phyloP scores from a whole-genome alignment of 2,113 vertebrate species.

The Chaenocephalus aceratus region DNA sequence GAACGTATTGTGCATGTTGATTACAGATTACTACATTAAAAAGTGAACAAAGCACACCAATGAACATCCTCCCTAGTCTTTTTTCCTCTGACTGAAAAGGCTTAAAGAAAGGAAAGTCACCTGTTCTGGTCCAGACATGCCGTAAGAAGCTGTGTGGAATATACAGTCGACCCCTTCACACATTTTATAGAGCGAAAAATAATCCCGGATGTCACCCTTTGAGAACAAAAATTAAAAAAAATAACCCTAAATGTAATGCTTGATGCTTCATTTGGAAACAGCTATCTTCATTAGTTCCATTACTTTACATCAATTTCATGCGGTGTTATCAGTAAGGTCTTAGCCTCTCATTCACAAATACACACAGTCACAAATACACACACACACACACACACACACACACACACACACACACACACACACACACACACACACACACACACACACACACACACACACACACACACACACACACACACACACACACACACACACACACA shows the following conservation, averaged over 20 bases:
- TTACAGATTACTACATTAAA: too few relatives aligned
- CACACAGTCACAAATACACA: too few relatives aligned
- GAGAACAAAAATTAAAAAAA: constrained; percentile 28
- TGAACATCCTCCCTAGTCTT: not conserved
- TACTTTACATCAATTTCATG: not conserved
- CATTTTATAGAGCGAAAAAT: constrained; percentile 85
- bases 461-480: too few relatives aligned
- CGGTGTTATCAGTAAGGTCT: not conserved
- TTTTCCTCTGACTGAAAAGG: not conserved
- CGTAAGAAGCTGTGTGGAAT: constrained; percentile 93
- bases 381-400: not conserved
- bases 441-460: not conserved
- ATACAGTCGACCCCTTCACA: constrained; percentile 91
- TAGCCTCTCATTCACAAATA: not conserved
- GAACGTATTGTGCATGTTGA: too few relatives aligned
- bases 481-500: not conserved
- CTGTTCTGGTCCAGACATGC: constrained; percentile 93
- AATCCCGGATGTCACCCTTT: constrained; percentile 92
- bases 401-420: not conserved
- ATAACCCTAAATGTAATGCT: not conserved
- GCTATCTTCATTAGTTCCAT: not conserved
- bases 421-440: not conserved
- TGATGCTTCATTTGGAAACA: not conserved
- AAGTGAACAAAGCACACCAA: too few relatives aligned
- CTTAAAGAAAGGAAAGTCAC: constrained; percentile 71